Conservation (phyloP, 2,113 vertebrate species). For the Nycticorax nycticorax region DNA sequence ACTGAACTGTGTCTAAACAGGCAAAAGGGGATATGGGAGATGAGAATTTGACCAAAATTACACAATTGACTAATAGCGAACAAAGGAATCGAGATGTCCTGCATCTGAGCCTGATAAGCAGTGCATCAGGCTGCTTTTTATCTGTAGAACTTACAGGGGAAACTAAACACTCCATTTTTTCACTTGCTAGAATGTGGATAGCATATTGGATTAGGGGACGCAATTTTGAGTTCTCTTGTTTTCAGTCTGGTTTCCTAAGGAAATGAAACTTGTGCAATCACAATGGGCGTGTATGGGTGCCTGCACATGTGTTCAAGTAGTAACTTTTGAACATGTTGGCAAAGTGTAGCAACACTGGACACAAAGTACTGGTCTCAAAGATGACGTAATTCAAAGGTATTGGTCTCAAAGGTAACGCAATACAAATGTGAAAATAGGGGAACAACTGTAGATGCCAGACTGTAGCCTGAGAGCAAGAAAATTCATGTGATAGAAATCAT, state of each 20-base stretch:
- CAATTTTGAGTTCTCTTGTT: not conserved
- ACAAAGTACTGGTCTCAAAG: not conserved
- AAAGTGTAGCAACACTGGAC: not conserved
- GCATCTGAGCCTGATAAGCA: not conserved
- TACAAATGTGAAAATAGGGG: not conserved
- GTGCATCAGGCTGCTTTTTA: not conserved
- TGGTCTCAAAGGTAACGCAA: not conserved
- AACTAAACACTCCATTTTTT: rapidly evolving
- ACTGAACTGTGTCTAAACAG: not conserved
- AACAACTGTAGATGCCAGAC: not conserved
- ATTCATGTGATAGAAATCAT: not conserved
- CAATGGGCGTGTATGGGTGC: not conserved
- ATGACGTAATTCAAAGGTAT: not conserved
- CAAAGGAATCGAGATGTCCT: not conserved
- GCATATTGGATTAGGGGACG: not conserved
- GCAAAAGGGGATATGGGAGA: constrained; percentile 24
- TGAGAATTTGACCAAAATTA: not conserved
- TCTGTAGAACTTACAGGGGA: not conserved
- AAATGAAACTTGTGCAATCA: constrained; percentile 45
- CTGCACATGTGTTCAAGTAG: not conserved
- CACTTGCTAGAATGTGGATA: not conserved
- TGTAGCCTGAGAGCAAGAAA: not conserved
- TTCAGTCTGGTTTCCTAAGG: constrained; percentile 13
- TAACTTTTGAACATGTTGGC: not conserved
- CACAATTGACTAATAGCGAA: not conserved